Evolutionary conservation across 2,888 invertebrate genomes (phyloP).

Genomic region (Drymonia ruficornis): DNA sequence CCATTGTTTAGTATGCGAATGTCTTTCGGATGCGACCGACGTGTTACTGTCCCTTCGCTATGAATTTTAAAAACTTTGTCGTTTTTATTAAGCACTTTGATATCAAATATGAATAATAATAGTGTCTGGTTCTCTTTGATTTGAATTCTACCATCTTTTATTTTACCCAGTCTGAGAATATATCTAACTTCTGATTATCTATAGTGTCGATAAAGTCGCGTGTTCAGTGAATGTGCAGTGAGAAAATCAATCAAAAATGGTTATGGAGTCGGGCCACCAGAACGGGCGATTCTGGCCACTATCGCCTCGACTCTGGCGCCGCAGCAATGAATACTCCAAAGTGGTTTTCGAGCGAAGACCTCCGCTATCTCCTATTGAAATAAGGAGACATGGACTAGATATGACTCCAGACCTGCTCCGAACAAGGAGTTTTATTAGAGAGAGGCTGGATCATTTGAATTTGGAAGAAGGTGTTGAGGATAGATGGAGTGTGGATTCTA

Average conservation of each 20-base stretch:
- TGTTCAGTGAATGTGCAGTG: slow-evolving; percentile 44
- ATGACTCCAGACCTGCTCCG: slow-evolving; percentile 69
- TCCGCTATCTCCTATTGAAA: slow-evolving; percentile 68
- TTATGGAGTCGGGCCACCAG: slow-evolving; percentile 75
- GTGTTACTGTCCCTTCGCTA: slow-evolving; percentile 28
- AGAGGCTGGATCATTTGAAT: slow-evolving; percentile 66
- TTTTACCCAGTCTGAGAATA: background rate
- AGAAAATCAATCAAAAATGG: slow-evolving; percentile 63
- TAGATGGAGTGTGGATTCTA: slow-evolving; percentile 69
- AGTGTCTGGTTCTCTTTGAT: background rate
- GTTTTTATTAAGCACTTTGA: background rate
- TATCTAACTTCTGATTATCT: slow-evolving; percentile 12
- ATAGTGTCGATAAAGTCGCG: slow-evolving; percentile 62
- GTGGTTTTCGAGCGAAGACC: slow-evolving; percentile 79
- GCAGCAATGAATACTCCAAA: slow-evolving; percentile 78
- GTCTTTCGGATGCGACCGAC: slow-evolving; percentile 51
- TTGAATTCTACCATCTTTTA: background rate
- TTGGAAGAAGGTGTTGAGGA: slow-evolving; percentile 57
- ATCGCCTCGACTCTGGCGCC: slow-evolving; percentile 76
- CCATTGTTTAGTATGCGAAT: slow-evolving; percentile 54
- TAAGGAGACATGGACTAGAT: slow-evolving; percentile 52
- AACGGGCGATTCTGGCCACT: slow-evolving; percentile 77
- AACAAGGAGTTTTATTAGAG: slow-evolving; percentile 65
- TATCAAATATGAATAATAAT: background rate
- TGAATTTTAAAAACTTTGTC: slow-evolving; percentile 18